Percentiles rank a stretch among this genome's conserved stretches.
phyloP scores from a whole-genome alignment of 2,888 invertebrate species.

The Lochmaea capreae region DNA sequence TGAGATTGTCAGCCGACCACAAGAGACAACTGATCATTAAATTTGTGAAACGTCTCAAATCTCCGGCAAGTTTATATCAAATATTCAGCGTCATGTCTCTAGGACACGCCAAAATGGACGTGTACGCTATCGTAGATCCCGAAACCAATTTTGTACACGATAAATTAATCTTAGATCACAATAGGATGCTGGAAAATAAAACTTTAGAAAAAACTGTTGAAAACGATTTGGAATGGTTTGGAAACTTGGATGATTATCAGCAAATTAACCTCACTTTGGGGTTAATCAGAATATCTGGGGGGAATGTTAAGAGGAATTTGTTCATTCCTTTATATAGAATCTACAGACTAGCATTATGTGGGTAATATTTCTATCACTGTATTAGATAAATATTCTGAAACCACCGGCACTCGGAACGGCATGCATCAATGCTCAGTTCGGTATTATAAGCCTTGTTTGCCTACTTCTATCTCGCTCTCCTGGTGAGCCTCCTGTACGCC shows the following conservation, averaged over 20 bases:
- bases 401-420: too few relatives aligned
- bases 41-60: slow-evolving; percentile 29
- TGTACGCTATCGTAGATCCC: slow-evolving; percentile 31
- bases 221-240: slow-evolving; percentile 50
- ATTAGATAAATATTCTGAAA: too few relatives aligned
- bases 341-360: slow-evolving; percentile 25
- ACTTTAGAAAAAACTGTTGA: slow-evolving; percentile 43
- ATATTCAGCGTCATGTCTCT: slow-evolving; percentile 38
- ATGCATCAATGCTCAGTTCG: too few relatives aligned
- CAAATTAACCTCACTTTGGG: slow-evolving; percentile 46
- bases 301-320: slow-evolving; percentile 43
- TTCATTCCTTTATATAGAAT: slow-evolving; percentile 44
- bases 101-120: slow-evolving; percentile 30
- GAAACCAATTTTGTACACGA: slow-evolving; percentile 43
- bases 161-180: slow-evolving; percentile 49
- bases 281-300: slow-evolving; percentile 43
- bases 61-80: slow-evolving; percentile 19
- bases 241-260: slow-evolving; percentile 37
- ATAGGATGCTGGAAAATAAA: slow-evolving; percentile 48
- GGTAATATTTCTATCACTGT: background rate
- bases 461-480: too few relatives aligned
- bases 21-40: slow-evolving; percentile 30
- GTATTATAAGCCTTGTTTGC: too few relatives aligned
- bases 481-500: too few relatives aligned
- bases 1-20: slow-evolving; percentile 21